Evolutionary conservation across 2,888 invertebrate genomes (phyloP).

Genomic region (Clusia tigrina): DNA sequence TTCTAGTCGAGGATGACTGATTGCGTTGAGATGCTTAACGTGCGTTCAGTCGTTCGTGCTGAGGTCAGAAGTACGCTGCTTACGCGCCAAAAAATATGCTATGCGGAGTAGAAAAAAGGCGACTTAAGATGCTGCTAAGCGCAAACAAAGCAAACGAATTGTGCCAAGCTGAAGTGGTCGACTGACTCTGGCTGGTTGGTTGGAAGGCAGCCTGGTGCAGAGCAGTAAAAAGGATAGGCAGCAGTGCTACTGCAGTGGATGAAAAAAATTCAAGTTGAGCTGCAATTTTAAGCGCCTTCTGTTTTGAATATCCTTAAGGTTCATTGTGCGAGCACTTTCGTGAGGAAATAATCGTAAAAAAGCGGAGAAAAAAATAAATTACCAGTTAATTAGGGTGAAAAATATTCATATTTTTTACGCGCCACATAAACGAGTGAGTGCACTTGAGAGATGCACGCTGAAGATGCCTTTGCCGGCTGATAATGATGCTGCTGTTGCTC

Average conservation of each 20-base stretch:
- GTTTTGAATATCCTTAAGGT: conserved; percentile 21
- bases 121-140: not conserved
- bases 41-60: not conserved
- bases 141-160: not conserved
- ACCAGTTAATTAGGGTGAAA: conserved; percentile 29
- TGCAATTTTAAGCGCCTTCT: not conserved
- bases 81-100: not conserved
- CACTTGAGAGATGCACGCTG: not conserved
- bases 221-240: too few species aligned
- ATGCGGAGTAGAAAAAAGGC: not conserved
- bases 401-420: conserved; percentile 23
- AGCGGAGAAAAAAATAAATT: conserved; percentile 15
- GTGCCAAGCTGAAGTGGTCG: not conserved
- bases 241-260: not conserved
- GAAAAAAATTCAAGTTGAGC: not conserved
- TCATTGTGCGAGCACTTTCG: conserved; percentile 9
- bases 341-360: not conserved
- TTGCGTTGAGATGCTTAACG: not conserved
- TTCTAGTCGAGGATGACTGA: not conserved
- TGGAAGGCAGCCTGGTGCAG: not conserved
- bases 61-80: not conserved
- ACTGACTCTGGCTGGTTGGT: not conserved
- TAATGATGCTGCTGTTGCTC: too few species aligned
- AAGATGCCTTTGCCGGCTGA: too few species aligned
- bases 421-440: too few species aligned